Percentiles rank a stretch among this genome's conserved stretches.
These are phyloP conservation scores for Caenorhabditis sp. DNA, from an alignment of 2,888 invertebrate species.

Conservation along the genomic window DNA sequence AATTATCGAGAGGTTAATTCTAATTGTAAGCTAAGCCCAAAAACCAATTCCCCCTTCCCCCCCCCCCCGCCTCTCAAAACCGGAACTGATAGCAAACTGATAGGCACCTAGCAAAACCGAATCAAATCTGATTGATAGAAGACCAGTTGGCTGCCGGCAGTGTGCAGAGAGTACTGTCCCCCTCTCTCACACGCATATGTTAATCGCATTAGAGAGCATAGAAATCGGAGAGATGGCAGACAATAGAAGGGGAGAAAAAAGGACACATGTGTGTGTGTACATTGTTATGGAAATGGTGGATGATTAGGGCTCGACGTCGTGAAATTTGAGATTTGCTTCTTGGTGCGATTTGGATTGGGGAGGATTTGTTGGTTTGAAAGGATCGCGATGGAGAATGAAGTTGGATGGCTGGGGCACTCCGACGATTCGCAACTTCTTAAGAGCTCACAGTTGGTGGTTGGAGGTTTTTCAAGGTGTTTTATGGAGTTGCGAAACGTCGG, in stretches of 20 bases:
- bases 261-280: conserved; percentile 35
- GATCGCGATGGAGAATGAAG: no score
- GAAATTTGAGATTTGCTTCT: conserved; percentile 33
- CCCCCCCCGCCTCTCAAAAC: conserved; percentile 25
- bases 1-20: no score
- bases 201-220: conserved; percentile 45
- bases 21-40: conserved; percentile 41
- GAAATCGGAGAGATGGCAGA: conserved; percentile 37
- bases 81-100: conserved; percentile 14
- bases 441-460: no score
- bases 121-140: no score
- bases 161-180: conserved; percentile 1
- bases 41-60: no score
- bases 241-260: conserved; percentile 16
- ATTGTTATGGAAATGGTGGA: conserved; percentile 54
- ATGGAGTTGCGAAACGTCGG: no score
- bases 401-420: no score
- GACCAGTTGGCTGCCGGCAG: neutral
- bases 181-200: conserved; percentile 35
- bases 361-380: neutral
- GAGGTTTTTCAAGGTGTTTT: no score
- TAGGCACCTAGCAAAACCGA: no score
- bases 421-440: no score
- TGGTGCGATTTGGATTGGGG: no score
- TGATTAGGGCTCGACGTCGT: conserved; percentile 2